These are phyloP conservation scores for Apodemus sylvaticus DNA, from an alignment of 2,113 vertebrate species.

Conservation along the genomic window DNA sequence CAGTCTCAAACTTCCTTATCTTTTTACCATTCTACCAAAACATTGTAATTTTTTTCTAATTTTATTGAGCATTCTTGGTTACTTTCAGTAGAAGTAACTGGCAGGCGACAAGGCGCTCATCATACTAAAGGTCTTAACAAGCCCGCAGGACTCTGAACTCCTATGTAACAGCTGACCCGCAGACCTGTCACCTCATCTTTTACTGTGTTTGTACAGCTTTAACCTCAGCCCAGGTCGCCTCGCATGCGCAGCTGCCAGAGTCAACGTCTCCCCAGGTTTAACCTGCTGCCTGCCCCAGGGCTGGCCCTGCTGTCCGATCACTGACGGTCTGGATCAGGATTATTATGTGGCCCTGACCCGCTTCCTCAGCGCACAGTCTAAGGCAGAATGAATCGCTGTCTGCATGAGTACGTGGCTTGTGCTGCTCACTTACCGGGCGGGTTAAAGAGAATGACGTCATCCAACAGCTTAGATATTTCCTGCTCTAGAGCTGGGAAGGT, in stretches of 20 bases:
- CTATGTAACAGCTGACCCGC: neutral
- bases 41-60: neutral
- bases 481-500: constrained; percentile 89
- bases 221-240: neutral
- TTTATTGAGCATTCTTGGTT: neutral
- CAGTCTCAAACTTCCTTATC: neutral
- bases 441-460: constrained; percentile 92
- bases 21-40: neutral
- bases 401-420: neutral
- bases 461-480: constrained; percentile 93
- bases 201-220: neutral
- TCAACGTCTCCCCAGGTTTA: neutral
- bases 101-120: neutral
- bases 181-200: neutral
- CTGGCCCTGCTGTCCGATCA: neutral
- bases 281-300: neutral
- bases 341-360: neutral
- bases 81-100: neutral
- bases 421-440: constrained; percentile 89
- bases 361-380: neutral
- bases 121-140: neutral
- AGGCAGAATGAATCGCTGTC: neutral
- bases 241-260: neutral
- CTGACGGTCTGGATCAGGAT: neutral
- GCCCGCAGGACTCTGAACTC: neutral